Evolutionary conservation across 2,797 vertebrate genomes (phyloP).

Genomic region (Naso thynnoides): DNA sequence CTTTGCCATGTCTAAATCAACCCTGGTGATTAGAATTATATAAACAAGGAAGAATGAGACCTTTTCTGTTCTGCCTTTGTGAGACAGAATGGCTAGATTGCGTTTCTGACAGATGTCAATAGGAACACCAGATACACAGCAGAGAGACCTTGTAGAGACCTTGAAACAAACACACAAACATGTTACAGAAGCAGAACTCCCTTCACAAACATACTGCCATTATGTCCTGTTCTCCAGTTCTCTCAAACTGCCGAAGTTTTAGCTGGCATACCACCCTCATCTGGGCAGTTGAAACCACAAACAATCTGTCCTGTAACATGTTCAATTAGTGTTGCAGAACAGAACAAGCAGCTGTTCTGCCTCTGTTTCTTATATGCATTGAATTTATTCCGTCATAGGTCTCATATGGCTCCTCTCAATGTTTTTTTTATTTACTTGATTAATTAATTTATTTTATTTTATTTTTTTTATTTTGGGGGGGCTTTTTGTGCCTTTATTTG

Average conservation of each 20-base stretch:
- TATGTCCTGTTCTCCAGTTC: constrained; percentile 34
- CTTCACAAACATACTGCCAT: constrained; percentile 41
- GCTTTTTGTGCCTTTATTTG: too few relatives aligned
- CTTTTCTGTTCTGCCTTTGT: constrained; percentile 58
- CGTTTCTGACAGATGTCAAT: constrained; percentile 69
- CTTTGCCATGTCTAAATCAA: constrained; percentile 72
- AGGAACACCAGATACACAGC: constrained; percentile 55
- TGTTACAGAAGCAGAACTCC: constrained; percentile 41
- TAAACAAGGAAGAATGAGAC: constrained; percentile 72
- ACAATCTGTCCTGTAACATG: constrained; percentile 14
- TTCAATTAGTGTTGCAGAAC: constrained; percentile 28
- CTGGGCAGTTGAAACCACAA: background rate
- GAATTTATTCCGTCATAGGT: constrained; percentile 1
- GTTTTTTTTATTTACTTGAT: constrained; percentile 1
- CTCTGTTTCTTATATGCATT: constrained; percentile 8
- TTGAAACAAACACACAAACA: constrained; percentile 67
- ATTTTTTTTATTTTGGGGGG: too few relatives aligned
- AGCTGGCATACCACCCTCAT: background rate
- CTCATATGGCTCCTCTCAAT: background rate
- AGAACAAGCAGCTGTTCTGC: background rate
- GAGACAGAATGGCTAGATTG: constrained; percentile 46
- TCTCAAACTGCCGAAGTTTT: constrained; percentile 31
- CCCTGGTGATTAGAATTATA: constrained; percentile 71
- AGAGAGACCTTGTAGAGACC: constrained; percentile 58
- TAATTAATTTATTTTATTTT: too few relatives aligned